Percentiles rank a stretch among this genome's conserved stretches.
These are phyloP conservation scores for Zonitis immaculata DNA, from an alignment of 2,888 invertebrate species.

Conservation along the genomic window DNA sequence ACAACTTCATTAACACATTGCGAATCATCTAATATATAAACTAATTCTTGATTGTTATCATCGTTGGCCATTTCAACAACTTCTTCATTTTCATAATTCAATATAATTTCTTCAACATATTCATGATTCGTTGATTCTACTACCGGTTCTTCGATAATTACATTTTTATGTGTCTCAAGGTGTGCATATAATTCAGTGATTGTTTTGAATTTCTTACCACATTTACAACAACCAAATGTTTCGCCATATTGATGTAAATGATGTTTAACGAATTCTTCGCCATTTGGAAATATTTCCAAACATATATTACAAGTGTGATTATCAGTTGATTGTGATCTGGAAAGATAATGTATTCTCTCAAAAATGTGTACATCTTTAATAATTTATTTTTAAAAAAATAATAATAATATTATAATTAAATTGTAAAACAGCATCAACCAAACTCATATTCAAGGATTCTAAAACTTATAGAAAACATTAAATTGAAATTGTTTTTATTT, in stretches of 20 bases:
- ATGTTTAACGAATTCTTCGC: constrained; percentile 39
- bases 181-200: constrained; percentile 41
- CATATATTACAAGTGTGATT: constrained; percentile 45
- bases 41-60: constrained; percentile 34
- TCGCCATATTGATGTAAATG: constrained; percentile 38
- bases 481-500: too few relatives aligned
- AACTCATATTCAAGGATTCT: too few relatives aligned
- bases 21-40: constrained; percentile 43
- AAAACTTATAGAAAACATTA: too few relatives aligned
- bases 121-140: not conserved
- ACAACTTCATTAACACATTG: constrained; percentile 43
- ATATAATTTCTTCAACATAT: not conserved
- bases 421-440: too few relatives aligned
- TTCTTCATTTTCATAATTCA: constrained; percentile 15
- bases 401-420: too few relatives aligned
- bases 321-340: constrained; percentile 23
- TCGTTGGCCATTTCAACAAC: constrained; percentile 27
- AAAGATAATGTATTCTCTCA: constrained; percentile 15
- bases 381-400: too few relatives aligned
- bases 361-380: not conserved
- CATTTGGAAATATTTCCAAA: constrained; percentile 36
- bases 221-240: constrained; percentile 42
- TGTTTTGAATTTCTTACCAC: constrained; percentile 35
- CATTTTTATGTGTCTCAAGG: constrained; percentile 39
- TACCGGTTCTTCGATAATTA: constrained; percentile 17